Percentiles rank a stretch among this genome's conserved stretches.
phyloP scores from a whole-genome alignment of 2,888 invertebrate genomes.

The Lordiphosa fenestrarum region DNA sequence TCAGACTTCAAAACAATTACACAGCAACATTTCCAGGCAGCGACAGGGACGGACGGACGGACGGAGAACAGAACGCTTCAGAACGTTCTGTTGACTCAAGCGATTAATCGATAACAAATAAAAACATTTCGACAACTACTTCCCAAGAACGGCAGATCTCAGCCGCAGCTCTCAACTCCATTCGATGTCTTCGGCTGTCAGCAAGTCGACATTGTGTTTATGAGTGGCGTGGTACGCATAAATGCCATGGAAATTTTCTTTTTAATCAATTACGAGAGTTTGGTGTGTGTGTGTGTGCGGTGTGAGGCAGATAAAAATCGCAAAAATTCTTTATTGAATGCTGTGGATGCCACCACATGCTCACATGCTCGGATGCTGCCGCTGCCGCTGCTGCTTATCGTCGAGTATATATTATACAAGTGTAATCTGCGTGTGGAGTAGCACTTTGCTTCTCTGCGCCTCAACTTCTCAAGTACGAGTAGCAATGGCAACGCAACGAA shows the following conservation, averaged over 20 bases:
- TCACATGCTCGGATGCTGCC: constrained; percentile 1
- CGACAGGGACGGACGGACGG: constrained; percentile 33
- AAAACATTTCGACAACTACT: constrained; percentile 75
- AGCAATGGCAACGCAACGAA: constrained; percentile 30
- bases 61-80: constrained; percentile 4
- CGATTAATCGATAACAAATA: constrained; percentile 75
- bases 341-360: constrained; percentile 63
- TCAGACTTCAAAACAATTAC: constrained; percentile 72
- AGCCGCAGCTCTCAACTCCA: constrained; percentile 14
- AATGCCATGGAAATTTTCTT: constrained; percentile 75
- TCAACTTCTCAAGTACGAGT: constrained; percentile 53
- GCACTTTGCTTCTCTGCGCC: constrained; percentile 61
- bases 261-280: constrained; percentile 70
- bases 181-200: constrained; percentile 48
- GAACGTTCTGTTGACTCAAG: constrained; percentile 58
- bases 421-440: constrained; percentile 69
- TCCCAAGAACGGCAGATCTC: constrained; percentile 51
- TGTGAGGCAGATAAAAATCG: constrained; percentile 67
- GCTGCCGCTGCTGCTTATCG: background rate
- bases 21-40: constrained; percentile 64
- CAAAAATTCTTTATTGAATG: constrained; percentile 74
- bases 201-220: constrained; percentile 69
- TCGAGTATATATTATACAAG: constrained; percentile 23
- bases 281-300: constrained; percentile 41
- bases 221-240: constrained; percentile 73